These are phyloP conservation scores for Glyptemys insculpta DNA, from an alignment of 2,797 vertebrate species.

Conservation along the genomic window DNA sequence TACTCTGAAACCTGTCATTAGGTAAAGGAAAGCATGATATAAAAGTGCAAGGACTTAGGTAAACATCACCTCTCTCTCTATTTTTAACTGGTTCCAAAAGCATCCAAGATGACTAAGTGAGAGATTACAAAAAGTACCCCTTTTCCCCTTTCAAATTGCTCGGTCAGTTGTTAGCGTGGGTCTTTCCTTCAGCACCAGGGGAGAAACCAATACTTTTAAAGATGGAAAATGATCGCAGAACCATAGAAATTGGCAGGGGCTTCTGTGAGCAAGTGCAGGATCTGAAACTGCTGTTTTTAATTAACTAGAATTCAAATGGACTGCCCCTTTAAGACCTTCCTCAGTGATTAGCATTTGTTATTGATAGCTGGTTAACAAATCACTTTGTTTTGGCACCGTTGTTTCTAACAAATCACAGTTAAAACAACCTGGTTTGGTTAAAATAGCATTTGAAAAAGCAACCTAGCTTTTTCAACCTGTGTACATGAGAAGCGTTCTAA, in stretches of 20 bases:
- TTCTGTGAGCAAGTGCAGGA: too few species aligned
- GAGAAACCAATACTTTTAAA: too few species aligned
- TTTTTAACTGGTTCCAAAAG: background rate
- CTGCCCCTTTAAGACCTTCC: background rate
- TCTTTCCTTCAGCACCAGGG: too few species aligned
- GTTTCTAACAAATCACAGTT: background rate
- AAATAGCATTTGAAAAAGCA: background rate
- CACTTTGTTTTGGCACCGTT: too few species aligned
- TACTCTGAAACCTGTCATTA: too few species aligned
- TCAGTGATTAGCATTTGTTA: background rate
- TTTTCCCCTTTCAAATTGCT: background rate
- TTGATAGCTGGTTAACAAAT: background rate
- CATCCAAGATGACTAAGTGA: background rate
- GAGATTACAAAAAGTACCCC: background rate
- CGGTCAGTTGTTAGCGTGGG: background rate
- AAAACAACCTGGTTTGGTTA: background rate
- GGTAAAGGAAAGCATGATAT: background rate
- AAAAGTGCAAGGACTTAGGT: background rate
- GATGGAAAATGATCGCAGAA: too few species aligned
- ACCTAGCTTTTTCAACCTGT: too few species aligned
- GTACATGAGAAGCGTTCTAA: background rate
- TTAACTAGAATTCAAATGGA: background rate
- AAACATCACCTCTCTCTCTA: background rate
- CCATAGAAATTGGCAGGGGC: too few species aligned
- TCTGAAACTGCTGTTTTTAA: background rate